A percentile compares a stretch with the other conserved stretches of the same genome.
Conservation (phyloP, 2,888 invertebrate genomes). For the Melangyna quadrimaculata region DNA sequence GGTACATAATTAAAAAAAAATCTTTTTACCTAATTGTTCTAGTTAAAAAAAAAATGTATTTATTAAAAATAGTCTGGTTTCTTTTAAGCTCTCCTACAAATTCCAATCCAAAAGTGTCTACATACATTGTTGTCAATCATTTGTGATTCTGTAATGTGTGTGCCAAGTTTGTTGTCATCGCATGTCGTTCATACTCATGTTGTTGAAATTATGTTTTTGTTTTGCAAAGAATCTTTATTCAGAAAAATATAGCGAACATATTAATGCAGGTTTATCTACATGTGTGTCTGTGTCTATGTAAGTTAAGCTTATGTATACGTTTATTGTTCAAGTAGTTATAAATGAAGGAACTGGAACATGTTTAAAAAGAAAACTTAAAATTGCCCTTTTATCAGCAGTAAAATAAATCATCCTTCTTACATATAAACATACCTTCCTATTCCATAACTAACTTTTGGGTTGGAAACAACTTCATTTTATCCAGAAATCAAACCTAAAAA, state of each 20-base stretch:
- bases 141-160: not conserved
- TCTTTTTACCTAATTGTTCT: no score
- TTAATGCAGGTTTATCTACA: no score
- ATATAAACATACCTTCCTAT: no score
- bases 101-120: not conserved
- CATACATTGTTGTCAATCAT: slow-evolving; percentile 14
- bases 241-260: not conserved
- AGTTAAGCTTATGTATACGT: not conserved
- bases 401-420: not conserved
- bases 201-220: slow-evolving; percentile 2
- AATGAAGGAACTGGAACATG: no score
- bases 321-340: not conserved
- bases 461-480: not conserved
- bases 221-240: not conserved
- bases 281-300: not conserved
- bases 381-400: not conserved
- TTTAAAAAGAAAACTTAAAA: not conserved
- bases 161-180: slow-evolving; percentile 7
- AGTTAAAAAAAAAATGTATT: no score
- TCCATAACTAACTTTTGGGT: not conserved
- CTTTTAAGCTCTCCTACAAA: not conserved
- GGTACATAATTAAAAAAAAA: no score
- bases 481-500: no score
- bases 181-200: not conserved
- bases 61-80: not conserved